These are phyloP conservation scores for Phyllotis vaccarum DNA, from an alignment of 2,797 vertebrate species.

Conservation along the genomic window DNA sequence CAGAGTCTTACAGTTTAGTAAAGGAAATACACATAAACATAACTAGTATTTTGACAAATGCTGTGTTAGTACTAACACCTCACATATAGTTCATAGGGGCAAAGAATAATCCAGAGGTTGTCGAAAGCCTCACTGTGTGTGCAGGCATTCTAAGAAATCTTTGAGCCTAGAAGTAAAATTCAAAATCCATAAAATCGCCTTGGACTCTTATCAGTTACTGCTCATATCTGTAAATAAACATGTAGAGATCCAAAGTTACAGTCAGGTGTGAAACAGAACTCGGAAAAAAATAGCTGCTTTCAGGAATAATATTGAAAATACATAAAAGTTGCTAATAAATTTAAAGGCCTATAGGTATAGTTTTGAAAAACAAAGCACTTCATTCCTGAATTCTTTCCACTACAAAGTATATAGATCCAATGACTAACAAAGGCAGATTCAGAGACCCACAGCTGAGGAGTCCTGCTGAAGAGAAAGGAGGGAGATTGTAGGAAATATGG, in stretches of 20 bases:
- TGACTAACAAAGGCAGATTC: too few relatives aligned
- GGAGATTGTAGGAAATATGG: too few relatives aligned
- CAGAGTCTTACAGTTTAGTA: neutral
- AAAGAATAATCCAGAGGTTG: neutral
- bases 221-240: conserved; percentile 58
- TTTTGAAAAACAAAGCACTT: conserved; percentile 64
- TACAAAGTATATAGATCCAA: conserved; percentile 50
- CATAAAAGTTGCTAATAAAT: conserved; percentile 84
- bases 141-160: neutral
- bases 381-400: conserved; percentile 68
- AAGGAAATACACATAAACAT: neutral
- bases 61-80: neutral
- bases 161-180: neutral
- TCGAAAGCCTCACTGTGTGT: neutral
- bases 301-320: conserved; percentile 78
- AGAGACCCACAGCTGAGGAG: too few relatives aligned
- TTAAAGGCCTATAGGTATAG: conserved; percentile 79
- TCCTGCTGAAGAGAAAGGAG: too few relatives aligned
- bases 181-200: neutral
- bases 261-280: conserved; percentile 79
- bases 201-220: conserved; percentile 1
- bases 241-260: conserved; percentile 69
- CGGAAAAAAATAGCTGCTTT: conserved; percentile 79
- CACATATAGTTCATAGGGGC: neutral
- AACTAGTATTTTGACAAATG: neutral